These are phyloP conservation scores for Corticium candelabrum DNA, from an alignment of 37 sponge, comb jelly and placozoan genomes.

Conservation along the genomic window DNA sequence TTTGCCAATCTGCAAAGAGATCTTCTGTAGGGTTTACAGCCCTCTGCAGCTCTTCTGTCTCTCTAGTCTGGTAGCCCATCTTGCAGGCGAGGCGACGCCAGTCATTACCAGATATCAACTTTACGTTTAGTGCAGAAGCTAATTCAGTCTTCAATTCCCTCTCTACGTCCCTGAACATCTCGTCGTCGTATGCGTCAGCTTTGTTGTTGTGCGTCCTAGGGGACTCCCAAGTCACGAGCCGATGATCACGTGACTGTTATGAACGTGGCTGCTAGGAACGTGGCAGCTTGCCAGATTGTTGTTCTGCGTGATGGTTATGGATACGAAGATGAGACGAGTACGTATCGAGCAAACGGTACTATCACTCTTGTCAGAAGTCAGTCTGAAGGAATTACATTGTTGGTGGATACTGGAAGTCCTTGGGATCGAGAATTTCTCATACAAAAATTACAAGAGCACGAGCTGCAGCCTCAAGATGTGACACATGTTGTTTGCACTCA, in stretches of 20 bases:
- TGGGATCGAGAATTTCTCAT: neutral
- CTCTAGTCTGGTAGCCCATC: neutral
- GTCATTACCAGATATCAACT: neutral
- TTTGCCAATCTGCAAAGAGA: neutral
- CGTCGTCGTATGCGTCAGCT: no score
- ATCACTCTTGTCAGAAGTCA: neutral
- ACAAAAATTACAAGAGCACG: neutral
- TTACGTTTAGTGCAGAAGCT: neutral
- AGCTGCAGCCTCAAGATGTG: neutral
- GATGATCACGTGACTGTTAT: no score
- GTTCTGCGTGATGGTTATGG: constrained; percentile 1
- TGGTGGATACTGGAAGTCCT: neutral
- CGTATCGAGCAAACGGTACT: neutral
- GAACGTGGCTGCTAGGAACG: no score
- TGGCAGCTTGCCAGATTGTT: no score
- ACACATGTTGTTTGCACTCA: neutral
- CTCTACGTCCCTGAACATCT: no score
- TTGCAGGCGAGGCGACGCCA: neutral
- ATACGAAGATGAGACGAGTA: neutral
- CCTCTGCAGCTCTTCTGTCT: neutral
- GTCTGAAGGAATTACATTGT: neutral
- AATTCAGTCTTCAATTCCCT: no score
- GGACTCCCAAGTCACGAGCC: no score
- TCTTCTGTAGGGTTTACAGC: neutral
- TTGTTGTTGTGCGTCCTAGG: no score